phyloP scores from a whole-genome alignment of 2,888 invertebrate species.

The Formica aserva region DNA sequence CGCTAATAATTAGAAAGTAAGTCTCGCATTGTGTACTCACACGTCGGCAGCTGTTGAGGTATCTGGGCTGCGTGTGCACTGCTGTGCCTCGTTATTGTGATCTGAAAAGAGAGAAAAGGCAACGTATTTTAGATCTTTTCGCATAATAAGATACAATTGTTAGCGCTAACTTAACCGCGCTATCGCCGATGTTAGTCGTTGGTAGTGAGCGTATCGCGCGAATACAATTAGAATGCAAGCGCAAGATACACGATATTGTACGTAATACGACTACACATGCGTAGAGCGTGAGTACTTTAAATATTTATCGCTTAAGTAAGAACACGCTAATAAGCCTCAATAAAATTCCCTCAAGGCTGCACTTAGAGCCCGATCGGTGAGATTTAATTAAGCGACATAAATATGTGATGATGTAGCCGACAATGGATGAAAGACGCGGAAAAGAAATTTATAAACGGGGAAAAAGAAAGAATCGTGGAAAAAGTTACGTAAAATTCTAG shows the following conservation, averaged over 20 bases:
- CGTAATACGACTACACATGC: constrained; percentile 16
- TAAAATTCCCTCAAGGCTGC: background rate
- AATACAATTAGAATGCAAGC: constrained; percentile 30
- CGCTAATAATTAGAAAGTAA: constrained; percentile 72
- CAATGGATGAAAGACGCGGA: constrained; percentile 33
- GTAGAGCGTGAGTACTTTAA: background rate
- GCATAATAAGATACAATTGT: constrained; percentile 54
- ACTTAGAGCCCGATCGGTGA: background rate
- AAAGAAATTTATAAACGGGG: constrained; percentile 15
- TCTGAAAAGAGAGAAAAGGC: constrained; percentile 76
- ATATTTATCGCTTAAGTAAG: constrained; percentile 5
- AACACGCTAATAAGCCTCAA: background rate
- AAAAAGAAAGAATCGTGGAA: constrained; percentile 16
- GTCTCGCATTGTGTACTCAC: constrained; percentile 77
- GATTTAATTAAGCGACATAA: background rate
- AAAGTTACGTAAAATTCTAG: constrained; percentile 31
- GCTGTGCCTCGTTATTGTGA: constrained; percentile 82
- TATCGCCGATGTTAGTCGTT: constrained; percentile 8
- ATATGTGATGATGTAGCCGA: background rate
- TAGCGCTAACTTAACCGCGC: constrained; percentile 28
- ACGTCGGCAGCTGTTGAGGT: constrained; percentile 81
- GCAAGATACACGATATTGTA: constrained; percentile 31
- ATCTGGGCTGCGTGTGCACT: constrained; percentile 82
- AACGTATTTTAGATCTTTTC: constrained; percentile 54
- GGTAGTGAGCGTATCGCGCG: constrained; percentile 23